Evolutionary conservation across 2,888 invertebrate species (phyloP).

Genomic region (Mactromeris polynyma): DNA sequence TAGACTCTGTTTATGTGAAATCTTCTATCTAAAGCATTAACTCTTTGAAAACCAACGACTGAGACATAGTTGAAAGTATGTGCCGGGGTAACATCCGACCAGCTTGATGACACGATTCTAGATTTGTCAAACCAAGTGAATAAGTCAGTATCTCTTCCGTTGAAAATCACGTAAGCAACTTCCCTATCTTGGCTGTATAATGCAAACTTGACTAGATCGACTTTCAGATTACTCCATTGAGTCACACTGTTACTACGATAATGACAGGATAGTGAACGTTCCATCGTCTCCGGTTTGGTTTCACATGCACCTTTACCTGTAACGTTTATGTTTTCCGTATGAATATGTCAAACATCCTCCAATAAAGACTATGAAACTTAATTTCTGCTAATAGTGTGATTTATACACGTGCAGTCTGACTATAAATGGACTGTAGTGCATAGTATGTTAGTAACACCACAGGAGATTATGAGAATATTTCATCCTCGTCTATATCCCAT

Average conservation of each 20-base stretch:
- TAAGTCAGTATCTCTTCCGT: background rate
- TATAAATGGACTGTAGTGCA: too few relatives aligned
- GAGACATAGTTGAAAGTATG: conserved; percentile 25
- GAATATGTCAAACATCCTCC: background rate
- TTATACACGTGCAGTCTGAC: too few relatives aligned
- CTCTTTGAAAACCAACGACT: too few relatives aligned
- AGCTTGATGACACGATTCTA: conserved; percentile 5
- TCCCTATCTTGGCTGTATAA: conserved; percentile 19
- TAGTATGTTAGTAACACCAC: too few relatives aligned
- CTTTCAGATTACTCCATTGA: conserved; percentile 10
- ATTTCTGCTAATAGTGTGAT: too few relatives aligned
- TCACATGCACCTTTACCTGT: background rate
- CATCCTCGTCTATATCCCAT: too few relatives aligned
- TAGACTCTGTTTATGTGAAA: conserved; percentile 9
- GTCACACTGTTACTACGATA: conserved; percentile 25
- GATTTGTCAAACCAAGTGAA: conserved; percentile 36
- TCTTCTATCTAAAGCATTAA: too few relatives aligned
- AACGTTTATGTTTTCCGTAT: background rate
- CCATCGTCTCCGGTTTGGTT: conserved; percentile 21
- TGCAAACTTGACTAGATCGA: conserved; percentile 27
- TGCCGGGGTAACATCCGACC: conserved; percentile 10
- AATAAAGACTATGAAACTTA: too few relatives aligned
- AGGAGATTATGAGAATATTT: too few relatives aligned
- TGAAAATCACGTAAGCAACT: conserved; percentile 40
- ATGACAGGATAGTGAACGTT: conserved; percentile 21